Conservation (phyloP, 2,888 invertebrate species). For the Thecophora atra region DNA sequence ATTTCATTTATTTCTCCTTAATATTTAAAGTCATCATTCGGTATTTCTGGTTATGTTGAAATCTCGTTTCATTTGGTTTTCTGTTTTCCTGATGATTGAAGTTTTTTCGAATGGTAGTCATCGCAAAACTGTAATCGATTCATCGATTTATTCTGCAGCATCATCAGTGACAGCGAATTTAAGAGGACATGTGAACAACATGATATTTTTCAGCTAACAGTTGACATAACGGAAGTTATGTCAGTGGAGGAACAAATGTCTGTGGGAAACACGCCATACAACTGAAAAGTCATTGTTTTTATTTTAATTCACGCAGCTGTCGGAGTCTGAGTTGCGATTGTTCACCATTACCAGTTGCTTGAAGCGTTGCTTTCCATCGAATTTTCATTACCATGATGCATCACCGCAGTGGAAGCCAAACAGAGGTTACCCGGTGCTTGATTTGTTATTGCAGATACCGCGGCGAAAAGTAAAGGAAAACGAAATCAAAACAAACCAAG, state of each 20-base stretch:
- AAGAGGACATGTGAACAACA: too few relatives aligned
- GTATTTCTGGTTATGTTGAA: too few relatives aligned
- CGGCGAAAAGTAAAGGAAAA: not conserved
- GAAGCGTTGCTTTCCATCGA: not conserved
- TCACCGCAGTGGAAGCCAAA: not conserved
- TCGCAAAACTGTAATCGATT: too few relatives aligned
- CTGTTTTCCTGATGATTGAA: too few relatives aligned
- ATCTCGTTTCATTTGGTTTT: too few relatives aligned
- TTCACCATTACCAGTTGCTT: not conserved
- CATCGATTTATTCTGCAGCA: too few relatives aligned
- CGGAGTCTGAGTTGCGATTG: not conserved
- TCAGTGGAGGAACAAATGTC: not conserved
- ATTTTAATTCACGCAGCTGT: not conserved
- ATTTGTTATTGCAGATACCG: not conserved
- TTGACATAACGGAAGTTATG: constrained; percentile 14
- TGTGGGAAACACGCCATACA: not conserved
- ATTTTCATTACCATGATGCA: not conserved
- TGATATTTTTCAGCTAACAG: not conserved
- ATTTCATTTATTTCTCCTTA: too few relatives aligned
- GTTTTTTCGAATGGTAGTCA: too few relatives aligned
- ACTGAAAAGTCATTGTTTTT: constrained; percentile 6
- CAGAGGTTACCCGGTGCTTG: constrained; percentile 15
- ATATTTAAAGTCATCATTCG: too few relatives aligned
- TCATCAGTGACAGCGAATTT: too few relatives aligned
- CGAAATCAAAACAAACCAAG: not conserved